Base-by-base conservation (phyloP, 2,113 vertebrate species). In the Hassar affinis region DNA sequence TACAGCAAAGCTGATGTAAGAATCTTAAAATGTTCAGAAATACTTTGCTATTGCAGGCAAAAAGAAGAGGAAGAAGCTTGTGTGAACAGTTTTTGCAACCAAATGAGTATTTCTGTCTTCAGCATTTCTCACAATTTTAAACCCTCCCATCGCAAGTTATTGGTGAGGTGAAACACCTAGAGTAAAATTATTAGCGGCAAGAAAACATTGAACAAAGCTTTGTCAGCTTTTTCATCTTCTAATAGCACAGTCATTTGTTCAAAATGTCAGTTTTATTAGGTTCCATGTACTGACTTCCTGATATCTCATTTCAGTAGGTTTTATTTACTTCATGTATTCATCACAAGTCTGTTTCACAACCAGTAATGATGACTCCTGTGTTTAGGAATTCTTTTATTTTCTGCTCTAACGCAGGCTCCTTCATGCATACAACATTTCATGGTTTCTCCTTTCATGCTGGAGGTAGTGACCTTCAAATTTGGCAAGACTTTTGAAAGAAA, bases 1-100 rank as follows among this genome's bases (percentile, higher is more conserved):
- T 45, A 71, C 38, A 71, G 68, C 68, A 6, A 45, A 57, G 2
- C 30, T 38, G 75, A 78, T 22, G 52, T 38, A 78, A 78, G 30
- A 57, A 57, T 57, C 74, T 56, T 77, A 33, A 33, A 77, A 25
- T 45, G 22, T 49, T 74, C 45, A 74, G 69, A 49, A 74, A 49
- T 49, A 27, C 38, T 71, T 47, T 27, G 6, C 69, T 18, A 49
- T 42, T 71, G 68, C 38, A 25, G 20, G 7, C 12, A 45, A 71
- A 71, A 11, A n/a, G n/a, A n/a, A n/a, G n/a, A n/a, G n/a, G 20
- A 38, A 35, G 22, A 78, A 1, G 30, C 30, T 77, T 22, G 35
- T 68, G 10, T 25, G 66, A 45, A 45, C 22, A 35, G 17, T 17
- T 68, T 68, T 68, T 35, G 64, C 9, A 14, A 64, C 5, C 0